Percentiles rank a stretch among this genome's conserved stretches.
Conservation (phyloP, 2,113 vertebrate species). For the Onychorhynchus coronatus region DNA sequence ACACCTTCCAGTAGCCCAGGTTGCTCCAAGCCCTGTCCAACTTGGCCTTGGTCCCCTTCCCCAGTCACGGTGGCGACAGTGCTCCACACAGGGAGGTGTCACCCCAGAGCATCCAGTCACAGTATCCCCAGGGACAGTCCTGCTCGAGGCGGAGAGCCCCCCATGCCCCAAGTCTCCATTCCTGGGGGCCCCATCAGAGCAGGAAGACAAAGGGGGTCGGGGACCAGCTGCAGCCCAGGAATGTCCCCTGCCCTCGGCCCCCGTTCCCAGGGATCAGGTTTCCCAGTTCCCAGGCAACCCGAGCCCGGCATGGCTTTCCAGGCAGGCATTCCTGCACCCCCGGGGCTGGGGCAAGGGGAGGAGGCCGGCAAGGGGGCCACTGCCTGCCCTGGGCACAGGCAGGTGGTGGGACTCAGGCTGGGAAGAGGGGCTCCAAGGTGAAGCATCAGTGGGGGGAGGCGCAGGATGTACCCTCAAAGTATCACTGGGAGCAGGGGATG, state of each 20-base stretch:
- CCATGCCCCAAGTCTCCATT: neutral
- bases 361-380: constrained; percentile 5
- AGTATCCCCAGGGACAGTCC: neutral
- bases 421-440: neutral
- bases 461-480: neutral
- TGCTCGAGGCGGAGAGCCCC: neutral
- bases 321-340: constrained; percentile 50
- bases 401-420: neutral
- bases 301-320: constrained; percentile 1
- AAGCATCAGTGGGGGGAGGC: neutral
- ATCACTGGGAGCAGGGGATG: neutral
- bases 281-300: constrained; percentile 65
- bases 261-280: constrained; percentile 62
- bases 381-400: neutral
- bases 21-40: neutral
- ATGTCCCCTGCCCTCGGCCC: constrained; percentile 42
- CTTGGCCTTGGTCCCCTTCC: neutral
- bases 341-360: neutral
- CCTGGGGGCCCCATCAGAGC: neutral
- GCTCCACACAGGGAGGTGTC: neutral
- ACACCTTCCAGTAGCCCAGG: no score
- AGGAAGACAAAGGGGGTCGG: constrained; percentile 30
- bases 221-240: constrained; percentile 52
- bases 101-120: neutral
- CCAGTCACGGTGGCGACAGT: neutral